Percentiles rank a stretch among this genome's conserved stretches.
These are phyloP conservation scores for Tricholauxania praeusta DNA, from an alignment of 2,888 invertebrate genomes.

Conservation along the genomic window DNA sequence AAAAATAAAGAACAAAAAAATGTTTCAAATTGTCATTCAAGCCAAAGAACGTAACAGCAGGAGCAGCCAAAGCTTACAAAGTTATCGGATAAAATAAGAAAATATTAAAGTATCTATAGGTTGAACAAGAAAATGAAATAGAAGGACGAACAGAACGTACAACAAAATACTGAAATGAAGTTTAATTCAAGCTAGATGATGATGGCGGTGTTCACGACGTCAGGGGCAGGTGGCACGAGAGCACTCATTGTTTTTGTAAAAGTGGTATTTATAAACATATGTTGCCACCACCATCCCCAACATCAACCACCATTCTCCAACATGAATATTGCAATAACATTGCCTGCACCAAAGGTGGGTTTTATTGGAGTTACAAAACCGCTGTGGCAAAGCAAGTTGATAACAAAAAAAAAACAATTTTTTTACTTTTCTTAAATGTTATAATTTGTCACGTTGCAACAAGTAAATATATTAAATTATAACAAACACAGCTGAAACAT, in stretches of 20 bases:
- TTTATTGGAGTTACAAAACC: no score
- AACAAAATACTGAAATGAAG: background rate
- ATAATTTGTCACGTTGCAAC: no score
- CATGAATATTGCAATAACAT: background rate
- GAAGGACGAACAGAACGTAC: background rate
- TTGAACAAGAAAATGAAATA: slow-evolving; percentile 9
- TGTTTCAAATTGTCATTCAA: slow-evolving; percentile 14
- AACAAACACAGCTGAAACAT: no score
- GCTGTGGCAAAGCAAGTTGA: no score
- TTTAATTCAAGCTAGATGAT: background rate
- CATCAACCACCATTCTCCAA: background rate
- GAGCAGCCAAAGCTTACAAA: slow-evolving; percentile 13
- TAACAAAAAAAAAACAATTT: no score
- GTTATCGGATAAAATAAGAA: slow-evolving; percentile 22
- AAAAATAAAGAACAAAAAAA: no score
- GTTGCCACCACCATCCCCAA: slow-evolving; percentile 16
- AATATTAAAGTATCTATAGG: slow-evolving; percentile 28
- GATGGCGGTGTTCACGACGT: no score
- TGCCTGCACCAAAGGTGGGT: no score
- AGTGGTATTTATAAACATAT: slow-evolving; percentile 35
- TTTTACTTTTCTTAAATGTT: no score
- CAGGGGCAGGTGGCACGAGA: no score
- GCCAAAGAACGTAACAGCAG: background rate
- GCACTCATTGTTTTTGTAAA: background rate
- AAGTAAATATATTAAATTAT: no score